These are phyloP conservation scores for Manis pentadactyla DNA, from an alignment of 2,797 vertebrate genomes.

Conservation along the genomic window DNA sequence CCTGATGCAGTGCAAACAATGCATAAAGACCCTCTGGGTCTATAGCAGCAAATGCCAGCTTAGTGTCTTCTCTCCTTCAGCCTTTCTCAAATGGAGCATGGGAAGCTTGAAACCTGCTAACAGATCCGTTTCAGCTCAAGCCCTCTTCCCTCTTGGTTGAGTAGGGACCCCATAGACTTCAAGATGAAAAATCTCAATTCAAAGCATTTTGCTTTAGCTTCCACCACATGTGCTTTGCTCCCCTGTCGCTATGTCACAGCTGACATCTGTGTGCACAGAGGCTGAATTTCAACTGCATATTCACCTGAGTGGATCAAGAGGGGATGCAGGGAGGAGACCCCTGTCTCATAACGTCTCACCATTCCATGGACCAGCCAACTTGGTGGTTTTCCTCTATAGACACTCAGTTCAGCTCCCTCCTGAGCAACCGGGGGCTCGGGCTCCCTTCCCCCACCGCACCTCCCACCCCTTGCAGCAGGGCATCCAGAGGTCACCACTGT, in stretches of 20 bases:
- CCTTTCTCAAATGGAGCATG: neutral
- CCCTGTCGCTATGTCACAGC: neutral
- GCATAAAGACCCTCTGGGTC: neutral
- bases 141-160: neutral
- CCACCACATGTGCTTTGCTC: neutral
- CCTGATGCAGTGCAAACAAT: fast-evolving
- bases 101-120: neutral
- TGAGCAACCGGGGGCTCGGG: neutral
- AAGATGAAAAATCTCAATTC: neutral
- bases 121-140: neutral
- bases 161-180: neutral
- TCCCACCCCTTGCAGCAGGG: neutral
- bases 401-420: neutral
- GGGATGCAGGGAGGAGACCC: neutral
- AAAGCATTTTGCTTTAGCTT: neutral
- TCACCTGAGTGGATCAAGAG: neutral
- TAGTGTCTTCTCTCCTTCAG: neutral
- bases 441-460: fast-evolving
- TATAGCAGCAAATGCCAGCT: neutral
- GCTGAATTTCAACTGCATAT: neutral
- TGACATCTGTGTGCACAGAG: neutral
- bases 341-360: fast-evolving
- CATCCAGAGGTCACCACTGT: constrained; percentile 41
- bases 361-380: fast-evolving
- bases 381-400: neutral